Base-by-base conservation (phyloP, 2,113 vertebrate genomes). In the Thunnus thynnus region DNA sequence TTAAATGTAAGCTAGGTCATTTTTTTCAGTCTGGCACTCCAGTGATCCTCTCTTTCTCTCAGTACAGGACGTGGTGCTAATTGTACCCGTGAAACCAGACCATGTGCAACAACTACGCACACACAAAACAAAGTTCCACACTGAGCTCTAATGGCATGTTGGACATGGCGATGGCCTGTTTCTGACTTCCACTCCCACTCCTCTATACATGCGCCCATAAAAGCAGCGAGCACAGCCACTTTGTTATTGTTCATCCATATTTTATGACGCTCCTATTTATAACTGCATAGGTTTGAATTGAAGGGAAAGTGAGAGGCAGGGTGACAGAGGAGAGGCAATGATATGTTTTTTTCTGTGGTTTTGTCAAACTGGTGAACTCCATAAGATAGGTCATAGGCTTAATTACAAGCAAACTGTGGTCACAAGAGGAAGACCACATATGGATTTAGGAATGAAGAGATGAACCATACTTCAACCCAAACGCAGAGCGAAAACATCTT, bases 211-310 rank as follows among this genome's bases (percentile, higher is more conserved):
- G n/a, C 12, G 66, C 32, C 55, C 32, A 54, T 66, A 80, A 86
- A 84, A 86, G 84, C 82, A 74, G 73, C 51, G 5, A 72, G 75
- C 65, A 7, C 41, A 13, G 78, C 54, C 83, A 10, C 51, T 90
- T 88, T 88, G 88, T 91, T 89, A 87, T 92, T 88, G 83, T 92
- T 92, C 89, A 93, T 93, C 65, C 83, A 93, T 92, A 87, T 92
- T 93, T 92, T 64, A 93, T 91, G 72, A 69, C 3, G 48, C 9
- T 71, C 51, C 90, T 94, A 91, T 94, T 91, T 92, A 90, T 94
- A 93, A 78, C 85, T 71, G 50, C 71, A 58, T 65, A 58, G 65
- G 76, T 71, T 76, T 71, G 85, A 90, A 72, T 80, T n/a, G 27
- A 60, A 60, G 80, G 88, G 71, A 75, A 66, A 66, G 61, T 63